A percentile compares a stretch with the other conserved stretches of the same genome.
Evolutionary conservation across 2,888 invertebrate genomes (phyloP).

Genomic region (Hydroisotoma schaefferi): DNA sequence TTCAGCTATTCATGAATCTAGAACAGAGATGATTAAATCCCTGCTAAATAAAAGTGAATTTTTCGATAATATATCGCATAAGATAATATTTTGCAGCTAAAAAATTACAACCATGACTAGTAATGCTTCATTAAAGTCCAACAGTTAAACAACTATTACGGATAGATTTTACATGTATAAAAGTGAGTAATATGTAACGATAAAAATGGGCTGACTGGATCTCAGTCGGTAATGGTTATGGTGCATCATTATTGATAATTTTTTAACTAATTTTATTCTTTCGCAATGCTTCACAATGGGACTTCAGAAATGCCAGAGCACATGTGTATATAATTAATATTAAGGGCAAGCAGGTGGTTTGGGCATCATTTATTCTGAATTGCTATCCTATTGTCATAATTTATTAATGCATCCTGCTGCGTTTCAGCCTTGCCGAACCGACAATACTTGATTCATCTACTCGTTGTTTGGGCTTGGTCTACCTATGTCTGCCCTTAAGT

Average conservation of each 20-base stretch:
- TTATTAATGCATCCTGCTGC: slow-evolving; percentile 16
- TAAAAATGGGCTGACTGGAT: too few species aligned
- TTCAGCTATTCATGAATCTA: too few species aligned
- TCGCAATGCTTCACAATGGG: slow-evolving; percentile 4
- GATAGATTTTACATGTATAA: not conserved
- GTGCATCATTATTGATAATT: not conserved
- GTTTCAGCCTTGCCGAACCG: slow-evolving; percentile 10
- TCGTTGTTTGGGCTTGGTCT: not conserved
- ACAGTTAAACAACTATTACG: slow-evolving; percentile 1
- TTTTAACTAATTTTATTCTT: not conserved
- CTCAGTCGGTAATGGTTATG: too few species aligned
- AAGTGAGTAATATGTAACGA: too few species aligned
- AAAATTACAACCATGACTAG: not conserved
- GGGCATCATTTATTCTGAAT: slow-evolving; percentile 2
- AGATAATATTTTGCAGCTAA: too few species aligned
- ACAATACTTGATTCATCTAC: not conserved
- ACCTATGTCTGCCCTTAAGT: not conserved
- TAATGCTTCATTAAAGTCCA: not conserved
- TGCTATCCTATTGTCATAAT: slow-evolving; percentile 9
- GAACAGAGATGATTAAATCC: too few species aligned
- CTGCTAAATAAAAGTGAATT: too few species aligned
- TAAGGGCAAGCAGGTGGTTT: slow-evolving; percentile 8
- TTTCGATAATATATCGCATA: too few species aligned
- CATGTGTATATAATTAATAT: slow-evolving; percentile 6
- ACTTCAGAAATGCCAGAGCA: not conserved